These are phyloP conservation scores for Rhagonycha fulva DNA, from an alignment of 2,888 invertebrate genomes.

Conservation along the genomic window DNA sequence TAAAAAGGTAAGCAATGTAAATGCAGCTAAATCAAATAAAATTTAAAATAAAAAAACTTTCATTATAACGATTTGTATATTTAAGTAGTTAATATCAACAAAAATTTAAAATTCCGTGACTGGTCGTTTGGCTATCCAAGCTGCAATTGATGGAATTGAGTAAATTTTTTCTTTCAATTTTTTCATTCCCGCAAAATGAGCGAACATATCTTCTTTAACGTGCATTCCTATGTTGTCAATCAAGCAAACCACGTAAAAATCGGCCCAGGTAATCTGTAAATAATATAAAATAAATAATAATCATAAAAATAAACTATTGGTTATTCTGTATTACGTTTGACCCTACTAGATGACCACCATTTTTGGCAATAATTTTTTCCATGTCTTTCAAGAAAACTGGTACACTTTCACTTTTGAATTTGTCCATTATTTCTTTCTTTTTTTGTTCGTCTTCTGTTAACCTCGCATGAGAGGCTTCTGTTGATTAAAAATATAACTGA, in stretches of 20 bases:
- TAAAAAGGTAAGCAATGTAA: too few relatives aligned
- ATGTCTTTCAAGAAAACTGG: not conserved
- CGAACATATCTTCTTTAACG: conserved; percentile 28
- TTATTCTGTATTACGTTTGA: not conserved
- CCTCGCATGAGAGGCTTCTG: not conserved
- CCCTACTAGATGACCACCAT: not conserved
- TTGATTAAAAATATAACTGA: not conserved
- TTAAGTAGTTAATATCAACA: too few relatives aligned
- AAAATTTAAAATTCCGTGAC: conserved; percentile 28
- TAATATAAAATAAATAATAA: not conserved
- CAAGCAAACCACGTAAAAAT: conserved; percentile 47
- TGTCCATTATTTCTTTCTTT: not conserved
- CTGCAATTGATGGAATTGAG: conserved; percentile 62
- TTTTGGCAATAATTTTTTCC: not conserved
- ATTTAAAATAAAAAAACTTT: too few relatives aligned
- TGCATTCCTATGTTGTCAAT: conserved; percentile 55
- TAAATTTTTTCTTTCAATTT: conserved; percentile 60
- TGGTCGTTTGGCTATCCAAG: conserved; percentile 67
- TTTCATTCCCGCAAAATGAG: conserved; percentile 61
- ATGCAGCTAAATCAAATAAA: too few relatives aligned
- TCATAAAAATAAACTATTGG: not conserved
- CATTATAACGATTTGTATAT: too few relatives aligned
- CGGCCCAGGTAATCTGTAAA: not conserved
- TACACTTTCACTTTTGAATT: not conserved
- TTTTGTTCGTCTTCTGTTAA: not conserved